Percentiles rank a stretch among this genome's conserved stretches.
Evolutionary conservation across 1,140 invertebrate genomes (phyloP).

Genomic region (Hyposmocoma kahamanoa): DNA sequence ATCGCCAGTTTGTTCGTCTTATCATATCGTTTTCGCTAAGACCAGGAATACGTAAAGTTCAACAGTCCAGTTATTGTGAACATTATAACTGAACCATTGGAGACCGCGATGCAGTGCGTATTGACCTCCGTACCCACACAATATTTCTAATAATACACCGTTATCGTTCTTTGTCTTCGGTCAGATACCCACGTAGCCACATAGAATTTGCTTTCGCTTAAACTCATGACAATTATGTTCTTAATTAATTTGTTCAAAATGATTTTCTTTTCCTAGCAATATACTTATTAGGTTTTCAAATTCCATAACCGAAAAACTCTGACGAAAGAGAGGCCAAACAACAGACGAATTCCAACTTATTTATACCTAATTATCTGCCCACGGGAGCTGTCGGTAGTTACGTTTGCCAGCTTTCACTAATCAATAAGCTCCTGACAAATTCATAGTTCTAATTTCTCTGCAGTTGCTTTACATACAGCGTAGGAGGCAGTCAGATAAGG

Average conservation of each 20-base stretch:
- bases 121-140: constrained; percentile 43
- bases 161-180: constrained; percentile 47
- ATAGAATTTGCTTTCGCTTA: too few relatives aligned
- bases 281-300: too few relatives aligned
- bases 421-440: constrained; percentile 3
- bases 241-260: too few relatives aligned
- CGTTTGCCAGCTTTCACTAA: not conserved
- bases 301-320: too few relatives aligned
- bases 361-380: not conserved
- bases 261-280: too few relatives aligned
- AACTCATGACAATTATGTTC: too few relatives aligned
- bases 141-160: constrained; percentile 57
- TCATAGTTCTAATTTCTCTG: not conserved
- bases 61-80: constrained; percentile 45
- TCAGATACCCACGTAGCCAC: not conserved
- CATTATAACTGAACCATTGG: constrained; percentile 43
- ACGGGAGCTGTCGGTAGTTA: not conserved
- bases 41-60: constrained; percentile 27
- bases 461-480: constrained; percentile 32
- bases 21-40: not conserved
- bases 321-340: not conserved
- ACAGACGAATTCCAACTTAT: not conserved
- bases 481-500: constrained; percentile 48
- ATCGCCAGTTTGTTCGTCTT: not conserved
- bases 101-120: constrained; percentile 35